Base-by-base conservation (phyloP, 2,888 invertebrate species). In the Bugulina stolonifera region DNA sequence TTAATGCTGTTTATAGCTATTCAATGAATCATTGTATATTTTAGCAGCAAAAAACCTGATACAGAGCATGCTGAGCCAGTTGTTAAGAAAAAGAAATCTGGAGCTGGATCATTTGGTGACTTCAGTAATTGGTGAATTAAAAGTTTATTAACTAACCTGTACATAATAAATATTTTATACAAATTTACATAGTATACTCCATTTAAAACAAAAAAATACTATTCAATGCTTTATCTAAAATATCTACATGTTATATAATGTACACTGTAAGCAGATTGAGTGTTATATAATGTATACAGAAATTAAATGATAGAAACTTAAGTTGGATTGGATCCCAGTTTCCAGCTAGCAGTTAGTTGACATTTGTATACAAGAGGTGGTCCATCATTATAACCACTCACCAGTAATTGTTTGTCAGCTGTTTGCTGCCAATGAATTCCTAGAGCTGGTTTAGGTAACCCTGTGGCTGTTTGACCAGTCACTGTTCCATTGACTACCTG, bases 61-160 rank as follows among this genome's bases (percentile, higher is more conserved):
- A 64, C 71, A 35, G 73, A 72, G 1, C 35, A 72, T 10, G 35
- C 74, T 18, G 75, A 74, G 25, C 73, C 75, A 25, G 75, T 73
- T 0, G 77, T 76, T 64, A 80, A 79, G 74, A 79, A 77, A 75
- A 76, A 75, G 23, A 78, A 77, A 73, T 52, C 75, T n/a, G 76
- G 74, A 29, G 75, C 64, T 29, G 22, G 73, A 43, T 73, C 75
- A 10, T 80, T 81, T 77, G 78, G 77, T 22, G 77, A 81, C 72
- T 82, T 82, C 73, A 80, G 79, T 74, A 75, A 77, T 0, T 80
- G 81, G 80, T 81, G 77, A 79, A 3, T n/a, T n/a, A n/a, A n/a
- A n/a, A n/a, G n/a, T n/a, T n/a, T n/a, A n/a, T n/a, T n/a, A n/a
- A n/a, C n/a, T n/a, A n/a, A n/a, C n/a, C n/a, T n/a, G n/a, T n/a